These are phyloP conservation scores for Thumatha senex DNA, from an alignment of 2,888 invertebrate species.

Conservation along the genomic window DNA sequence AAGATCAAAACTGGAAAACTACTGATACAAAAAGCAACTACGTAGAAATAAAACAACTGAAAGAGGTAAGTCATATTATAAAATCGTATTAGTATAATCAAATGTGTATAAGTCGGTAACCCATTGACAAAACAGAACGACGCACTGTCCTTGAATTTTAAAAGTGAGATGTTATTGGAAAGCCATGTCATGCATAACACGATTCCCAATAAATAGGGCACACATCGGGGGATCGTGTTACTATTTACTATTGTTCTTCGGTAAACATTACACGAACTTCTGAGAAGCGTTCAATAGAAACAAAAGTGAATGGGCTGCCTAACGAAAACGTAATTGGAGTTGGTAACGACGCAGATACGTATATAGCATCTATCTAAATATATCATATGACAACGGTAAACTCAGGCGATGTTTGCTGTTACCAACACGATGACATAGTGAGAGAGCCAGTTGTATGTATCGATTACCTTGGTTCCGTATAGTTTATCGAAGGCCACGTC, in stretches of 20 bases:
- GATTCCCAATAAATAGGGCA: slow-evolving; percentile 28
- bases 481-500: slow-evolving; percentile 44
- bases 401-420: slow-evolving; percentile 24
- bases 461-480: slow-evolving; percentile 35
- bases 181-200: slow-evolving; percentile 26
- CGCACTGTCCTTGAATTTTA: slow-evolving; percentile 28
- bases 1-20: neutral
- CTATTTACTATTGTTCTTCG: slow-evolving; percentile 29
- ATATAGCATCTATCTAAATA: slow-evolving; percentile 19
- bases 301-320: slow-evolving; percentile 26
- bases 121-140: slow-evolving; percentile 30
- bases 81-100: slow-evolving; percentile 28
- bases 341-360: slow-evolving; percentile 16
- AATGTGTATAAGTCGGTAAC: slow-evolving; percentile 21
- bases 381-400: slow-evolving; percentile 32
- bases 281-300: slow-evolving; percentile 17
- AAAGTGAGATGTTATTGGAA: slow-evolving; percentile 25
- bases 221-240: slow-evolving; percentile 24
- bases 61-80: slow-evolving; percentile 7
- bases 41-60: slow-evolving; percentile 3
- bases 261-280: slow-evolving; percentile 30
- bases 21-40: neutral
- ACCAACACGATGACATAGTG: slow-evolving; percentile 20
- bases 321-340: slow-evolving; percentile 15
- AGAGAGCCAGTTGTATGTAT: slow-evolving; percentile 35